These are phyloP conservation scores for Metacarcinus magister DNA, from an alignment of 2,888 invertebrate species.

Conservation along the genomic window DNA sequence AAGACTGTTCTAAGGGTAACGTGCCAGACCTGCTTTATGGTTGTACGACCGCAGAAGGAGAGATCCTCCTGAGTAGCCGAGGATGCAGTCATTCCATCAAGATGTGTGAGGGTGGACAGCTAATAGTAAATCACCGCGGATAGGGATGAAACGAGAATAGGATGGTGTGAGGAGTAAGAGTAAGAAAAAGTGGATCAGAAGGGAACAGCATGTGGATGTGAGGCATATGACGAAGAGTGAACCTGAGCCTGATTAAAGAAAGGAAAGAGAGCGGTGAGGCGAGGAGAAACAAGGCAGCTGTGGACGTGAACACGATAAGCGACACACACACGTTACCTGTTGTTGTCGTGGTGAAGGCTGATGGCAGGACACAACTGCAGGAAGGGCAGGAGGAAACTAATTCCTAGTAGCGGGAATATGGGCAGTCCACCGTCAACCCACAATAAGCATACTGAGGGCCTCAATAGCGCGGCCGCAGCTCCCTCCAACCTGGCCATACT, in stretches of 20 bases:
- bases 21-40: too few relatives aligned
- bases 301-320: background rate
- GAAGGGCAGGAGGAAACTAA: background rate
- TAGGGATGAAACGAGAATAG: too few relatives aligned
- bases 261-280: too few relatives aligned
- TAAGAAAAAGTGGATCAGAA: background rate
- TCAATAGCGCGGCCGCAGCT: background rate
- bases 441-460: background rate
- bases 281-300: background rate
- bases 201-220: background rate
- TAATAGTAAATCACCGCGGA: too few relatives aligned
- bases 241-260: background rate
- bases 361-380: background rate
- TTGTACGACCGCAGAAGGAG: too few relatives aligned
- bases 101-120: too few relatives aligned
- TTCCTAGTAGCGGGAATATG: background rate
- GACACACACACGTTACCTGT: slow-evolving; percentile 17
- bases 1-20: too few relatives aligned
- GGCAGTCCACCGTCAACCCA: background rate
- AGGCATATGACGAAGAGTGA: background rate
- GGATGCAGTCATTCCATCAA: too few relatives aligned
- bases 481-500: background rate
- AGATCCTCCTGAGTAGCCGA: too few relatives aligned
- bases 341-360: background rate
- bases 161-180: too few relatives aligned